Conservation (phyloP, 1,140 invertebrate genomes). For the Helicorthomorpha holstii region DNA sequence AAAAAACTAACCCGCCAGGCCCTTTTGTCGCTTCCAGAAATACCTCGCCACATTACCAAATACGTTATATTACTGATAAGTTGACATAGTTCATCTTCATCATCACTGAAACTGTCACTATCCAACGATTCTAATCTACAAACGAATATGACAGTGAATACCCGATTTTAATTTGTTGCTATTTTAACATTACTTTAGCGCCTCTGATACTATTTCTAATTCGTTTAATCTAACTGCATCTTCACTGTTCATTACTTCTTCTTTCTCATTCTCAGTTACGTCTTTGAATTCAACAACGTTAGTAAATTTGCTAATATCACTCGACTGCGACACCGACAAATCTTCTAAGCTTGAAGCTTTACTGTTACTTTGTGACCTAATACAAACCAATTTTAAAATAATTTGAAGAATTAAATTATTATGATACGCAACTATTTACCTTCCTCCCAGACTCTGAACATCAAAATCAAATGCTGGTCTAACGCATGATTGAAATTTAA, state of each 20-base stretch:
- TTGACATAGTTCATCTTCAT: slow-evolving; percentile 38
- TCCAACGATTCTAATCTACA: neutral
- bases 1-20: slow-evolving; percentile 34
- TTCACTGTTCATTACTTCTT: neutral
- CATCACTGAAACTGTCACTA: slow-evolving; percentile 14
- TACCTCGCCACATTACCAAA: slow-evolving; percentile 41
- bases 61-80: slow-evolving; percentile 37
- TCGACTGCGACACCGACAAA: slow-evolving; percentile 10
- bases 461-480: slow-evolving; percentile 17
- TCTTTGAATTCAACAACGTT: neutral
- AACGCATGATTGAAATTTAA: slow-evolving; percentile 3
- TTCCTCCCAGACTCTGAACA: slow-evolving; percentile 15
- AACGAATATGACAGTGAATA: no score
- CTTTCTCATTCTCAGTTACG: neutral
- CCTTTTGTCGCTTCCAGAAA: slow-evolving; percentile 34
- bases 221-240: no score
- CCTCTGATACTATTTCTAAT: no score
- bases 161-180: no score
- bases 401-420: neutral
- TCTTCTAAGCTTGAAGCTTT: slow-evolving; percentile 23
- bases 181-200: no score
- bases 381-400: neutral
- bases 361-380: slow-evolving; percentile 14
- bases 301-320: neutral
- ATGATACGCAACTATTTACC: slow-evolving; percentile 10